Conservation (phyloP, 2,113 vertebrate species). For the Thunnus maccoyii region DNA sequence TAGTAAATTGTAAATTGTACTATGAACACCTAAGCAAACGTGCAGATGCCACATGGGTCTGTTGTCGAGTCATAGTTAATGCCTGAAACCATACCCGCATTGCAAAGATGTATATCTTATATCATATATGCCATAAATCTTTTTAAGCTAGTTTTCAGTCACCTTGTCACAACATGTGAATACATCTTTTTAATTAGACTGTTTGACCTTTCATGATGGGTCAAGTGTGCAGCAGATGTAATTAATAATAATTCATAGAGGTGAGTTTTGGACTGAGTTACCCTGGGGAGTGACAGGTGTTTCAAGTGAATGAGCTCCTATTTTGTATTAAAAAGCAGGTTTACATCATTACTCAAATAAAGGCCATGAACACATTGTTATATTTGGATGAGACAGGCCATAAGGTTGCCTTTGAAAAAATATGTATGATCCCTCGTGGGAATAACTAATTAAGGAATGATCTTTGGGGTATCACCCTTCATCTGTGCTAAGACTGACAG, state of each 20-base stretch:
- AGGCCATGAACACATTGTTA: slow-evolving; percentile 12
- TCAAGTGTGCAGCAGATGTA: slow-evolving; percentile 25
- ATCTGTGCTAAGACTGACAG: slow-evolving; percentile 52
- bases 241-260: background rate
- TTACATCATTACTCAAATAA: slow-evolving; percentile 51
- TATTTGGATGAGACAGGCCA: slow-evolving; percentile 22
- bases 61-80: background rate
- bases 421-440: slow-evolving; percentile 47
- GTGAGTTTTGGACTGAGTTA: background rate
- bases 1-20: background rate
- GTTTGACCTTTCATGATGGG: slow-evolving; percentile 6
- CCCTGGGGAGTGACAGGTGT: slow-evolving; percentile 26
- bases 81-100: background rate
- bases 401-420: slow-evolving; percentile 41
- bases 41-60: too few relatives aligned
- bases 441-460: slow-evolving; percentile 57
- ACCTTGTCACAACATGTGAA: slow-evolving; percentile 1
- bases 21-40: too few relatives aligned
- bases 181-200: slow-evolving; percentile 22
- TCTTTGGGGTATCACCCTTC: slow-evolving; percentile 54
- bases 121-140: background rate
- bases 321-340: slow-evolving; percentile 16
- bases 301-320: slow-evolving; percentile 14
- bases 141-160: slow-evolving; percentile 27
- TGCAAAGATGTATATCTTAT: too few relatives aligned